Base-by-base conservation (phyloP, 2,113 vertebrate species). In the Trogon melanurus region DNA sequence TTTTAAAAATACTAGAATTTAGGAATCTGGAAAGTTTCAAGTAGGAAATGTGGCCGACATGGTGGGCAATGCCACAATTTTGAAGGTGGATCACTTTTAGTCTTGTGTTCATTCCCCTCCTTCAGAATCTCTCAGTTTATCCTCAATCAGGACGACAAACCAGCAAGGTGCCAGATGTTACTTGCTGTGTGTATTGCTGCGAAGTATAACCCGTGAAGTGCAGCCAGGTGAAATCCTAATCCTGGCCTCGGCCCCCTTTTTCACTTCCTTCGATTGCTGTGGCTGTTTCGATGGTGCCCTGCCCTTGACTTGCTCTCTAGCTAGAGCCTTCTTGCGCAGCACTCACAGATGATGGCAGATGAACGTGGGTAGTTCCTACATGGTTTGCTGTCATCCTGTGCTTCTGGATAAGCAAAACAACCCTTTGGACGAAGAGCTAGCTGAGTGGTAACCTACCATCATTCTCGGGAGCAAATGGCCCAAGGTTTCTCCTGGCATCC, bases 401-500 rank as follows among this genome's bases (percentile, higher is more conserved):
- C 48, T 82, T n/a, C 81, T 70, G 29, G 54, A 53, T 9, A 72
- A 47, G 32, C 36, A 79, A 29, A 16, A 20, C 6, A 6, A 6
- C 6, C 30, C 41, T 56, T 9, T 25, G 19, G 75, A 5, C 53
- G 54, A 61, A 45, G 65, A 73, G 50, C 26, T 36, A n/a, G n/a
- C 45, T 48, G 48, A 41, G 34, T 51, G 44, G 18, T 8, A 48
- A 65, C 8, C 6, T 56, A 41, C 30, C 26, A 26, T 12, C 5
- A 0, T 15, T 56, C 34, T 23, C 6, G 0, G 26, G 16, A 67
- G 36, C 36, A 69, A 76, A 58, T 0, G 4, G 36, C 21, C 44
- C 48, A 41, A 41, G 17, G 36, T 67, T 41, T 54, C 30, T 34
- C 29, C 16, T 6, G 27, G 18, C 47, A 41, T 17, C 10, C 58